Evolutionary conservation across 2,113 vertebrate genomes (phyloP).

Genomic region (Phylloscopus trochilus): DNA sequence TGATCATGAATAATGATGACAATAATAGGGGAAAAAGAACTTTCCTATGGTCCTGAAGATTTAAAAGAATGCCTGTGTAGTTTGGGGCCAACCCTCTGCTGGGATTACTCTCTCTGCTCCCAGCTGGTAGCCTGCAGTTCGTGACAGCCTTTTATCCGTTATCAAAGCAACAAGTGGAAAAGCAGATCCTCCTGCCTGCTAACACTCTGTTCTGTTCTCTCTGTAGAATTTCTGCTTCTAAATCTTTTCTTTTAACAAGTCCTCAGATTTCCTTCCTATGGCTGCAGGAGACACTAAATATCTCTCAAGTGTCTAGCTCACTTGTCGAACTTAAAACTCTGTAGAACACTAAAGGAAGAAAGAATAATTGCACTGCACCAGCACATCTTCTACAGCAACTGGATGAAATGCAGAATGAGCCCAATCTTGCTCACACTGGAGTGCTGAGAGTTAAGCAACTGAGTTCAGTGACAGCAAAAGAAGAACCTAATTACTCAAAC

Average conservation of each 20-base stretch:
- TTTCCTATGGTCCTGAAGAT: not conserved
- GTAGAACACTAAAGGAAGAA: slow-evolving; percentile 18
- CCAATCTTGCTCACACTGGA: not conserved
- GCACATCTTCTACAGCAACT: not conserved
- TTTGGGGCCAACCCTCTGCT: slow-evolving; percentile 39
- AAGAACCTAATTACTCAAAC: not conserved
- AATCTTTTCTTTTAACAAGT: slow-evolving; percentile 87
- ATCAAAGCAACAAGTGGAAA: slow-evolving; percentile 92
- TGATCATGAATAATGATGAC: not conserved
- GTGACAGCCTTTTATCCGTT: slow-evolving; percentile 84
- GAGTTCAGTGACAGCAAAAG: not conserved
- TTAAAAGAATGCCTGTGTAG: slow-evolving; percentile 48
- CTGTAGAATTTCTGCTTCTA: slow-evolving; percentile 72
- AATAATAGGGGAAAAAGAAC: not conserved
- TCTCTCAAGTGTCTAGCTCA: slow-evolving; percentile 16
- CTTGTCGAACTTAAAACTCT: slow-evolving; percentile 27
- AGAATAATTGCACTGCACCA: slow-evolving; percentile 2
- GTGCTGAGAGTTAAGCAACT: not conserved
- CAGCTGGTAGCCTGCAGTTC: slow-evolving; percentile 73
- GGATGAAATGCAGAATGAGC: not conserved
- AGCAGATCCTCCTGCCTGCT: slow-evolving; percentile 76
- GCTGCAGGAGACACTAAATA: slow-evolving; percentile 45
- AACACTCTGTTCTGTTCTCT: slow-evolving; percentile 56
- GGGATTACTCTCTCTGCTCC: slow-evolving; percentile 74
- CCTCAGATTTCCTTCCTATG: slow-evolving; percentile 75